A percentile compares a stretch with the other conserved stretches of the same genome.
Evolutionary conservation across 2,888 invertebrate species (phyloP).

Genomic region (Spodoptera picta): DNA sequence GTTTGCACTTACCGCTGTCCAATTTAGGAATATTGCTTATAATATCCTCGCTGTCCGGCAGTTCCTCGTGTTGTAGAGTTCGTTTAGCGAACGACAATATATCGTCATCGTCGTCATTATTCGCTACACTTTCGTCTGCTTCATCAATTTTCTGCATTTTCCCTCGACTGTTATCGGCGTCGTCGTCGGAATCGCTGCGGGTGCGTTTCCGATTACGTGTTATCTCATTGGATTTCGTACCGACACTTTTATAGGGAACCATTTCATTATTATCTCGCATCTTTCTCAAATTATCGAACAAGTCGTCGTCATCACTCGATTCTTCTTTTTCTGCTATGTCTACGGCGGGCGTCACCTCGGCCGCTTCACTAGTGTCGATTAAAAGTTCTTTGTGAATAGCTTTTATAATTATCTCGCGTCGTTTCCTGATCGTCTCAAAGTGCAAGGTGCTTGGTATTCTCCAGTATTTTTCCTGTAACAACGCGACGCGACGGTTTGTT

Average conservation of each 20-base stretch:
- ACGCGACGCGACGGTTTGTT: constrained; percentile 37
- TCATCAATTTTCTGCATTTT: constrained; percentile 81
- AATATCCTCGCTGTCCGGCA: constrained; percentile 82
- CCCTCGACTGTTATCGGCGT: constrained; percentile 63
- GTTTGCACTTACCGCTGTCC: constrained; percentile 69
- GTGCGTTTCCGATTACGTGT: constrained; percentile 71
- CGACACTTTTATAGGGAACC: constrained; percentile 49
- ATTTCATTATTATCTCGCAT: constrained; percentile 68
- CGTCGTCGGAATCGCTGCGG: constrained; percentile 76
- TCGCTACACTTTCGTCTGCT: constrained; percentile 60
- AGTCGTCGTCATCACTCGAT: constrained; percentile 80
- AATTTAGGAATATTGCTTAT: constrained; percentile 67
- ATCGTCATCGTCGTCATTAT: constrained; percentile 70
- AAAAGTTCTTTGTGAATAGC: constrained; percentile 87
- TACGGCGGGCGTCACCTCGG: constrained; percentile 20
- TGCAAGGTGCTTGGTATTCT: constrained; percentile 92
- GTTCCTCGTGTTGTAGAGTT: constrained; percentile 75
- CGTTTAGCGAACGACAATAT: constrained; percentile 83
- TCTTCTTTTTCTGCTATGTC: constrained; percentile 51
- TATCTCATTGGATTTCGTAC: constrained; percentile 39
- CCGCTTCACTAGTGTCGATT: constrained; percentile 59
- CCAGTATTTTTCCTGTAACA: constrained; percentile 94
- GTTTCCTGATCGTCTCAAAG: constrained; percentile 86
- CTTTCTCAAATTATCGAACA: constrained; percentile 81
- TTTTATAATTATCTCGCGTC: constrained; percentile 87